These are phyloP conservation scores for Pseudorhombus dupliciocellatus DNA, from an alignment of 2,113 vertebrate genomes.

Conservation along the genomic window DNA sequence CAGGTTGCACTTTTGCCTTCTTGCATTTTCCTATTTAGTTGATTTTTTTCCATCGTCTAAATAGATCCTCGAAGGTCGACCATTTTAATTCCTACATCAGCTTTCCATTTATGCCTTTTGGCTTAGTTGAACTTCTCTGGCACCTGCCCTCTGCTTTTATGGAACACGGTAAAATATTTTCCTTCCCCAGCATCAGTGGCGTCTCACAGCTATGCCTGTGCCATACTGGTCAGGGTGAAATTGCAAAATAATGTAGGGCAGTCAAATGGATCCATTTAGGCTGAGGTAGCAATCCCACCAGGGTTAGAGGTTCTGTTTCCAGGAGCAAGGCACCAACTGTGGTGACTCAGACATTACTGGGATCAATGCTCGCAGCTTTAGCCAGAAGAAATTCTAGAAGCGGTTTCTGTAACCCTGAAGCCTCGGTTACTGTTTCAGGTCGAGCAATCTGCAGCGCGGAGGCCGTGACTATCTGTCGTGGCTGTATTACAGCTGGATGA, in stretches of 20 bases:
- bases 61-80: neutral
- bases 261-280: neutral
- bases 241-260: slow-evolving; percentile 18
- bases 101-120: too few relatives aligned
- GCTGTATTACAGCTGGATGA: slow-evolving; percentile 13
- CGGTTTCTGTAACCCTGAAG: neutral
- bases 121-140: neutral
- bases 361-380: slow-evolving; percentile 32
- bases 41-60: neutral
- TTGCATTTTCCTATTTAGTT: neutral
- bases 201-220: slow-evolving; percentile 4
- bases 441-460: neutral
- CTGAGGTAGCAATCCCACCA: slow-evolving; percentile 15
- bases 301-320: slow-evolving; percentile 32
- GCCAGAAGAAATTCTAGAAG: slow-evolving; percentile 17
- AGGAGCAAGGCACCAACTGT: slow-evolving; percentile 18
- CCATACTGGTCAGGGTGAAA: slow-evolving; percentile 4
- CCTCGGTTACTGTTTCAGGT: slow-evolving; percentile 1
- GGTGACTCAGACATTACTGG: slow-evolving; percentile 32
- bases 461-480: neutral
- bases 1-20: too few relatives aligned
- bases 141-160: neutral
- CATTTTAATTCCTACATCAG: too few relatives aligned
- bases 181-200: slow-evolving; percentile 10
- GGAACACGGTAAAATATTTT: neutral